These are phyloP conservation scores for Dioctria linearis DNA, from an alignment of 2,888 invertebrate genomes.

Conservation along the genomic window DNA sequence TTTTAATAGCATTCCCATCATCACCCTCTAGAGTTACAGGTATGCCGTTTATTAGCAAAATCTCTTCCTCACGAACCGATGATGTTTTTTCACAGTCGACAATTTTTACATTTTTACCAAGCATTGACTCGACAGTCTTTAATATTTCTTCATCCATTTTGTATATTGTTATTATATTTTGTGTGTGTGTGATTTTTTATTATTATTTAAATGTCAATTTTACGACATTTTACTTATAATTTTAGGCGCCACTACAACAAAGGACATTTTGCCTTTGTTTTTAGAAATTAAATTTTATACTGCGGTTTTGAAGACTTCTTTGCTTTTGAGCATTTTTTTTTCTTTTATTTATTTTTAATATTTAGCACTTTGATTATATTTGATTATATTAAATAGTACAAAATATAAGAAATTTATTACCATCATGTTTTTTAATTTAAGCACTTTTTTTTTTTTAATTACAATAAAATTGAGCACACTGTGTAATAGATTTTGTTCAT, in stretches of 20 bases:
- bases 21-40: conserved; percentile 79
- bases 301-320: too few species aligned
- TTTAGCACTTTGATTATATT: too few species aligned
- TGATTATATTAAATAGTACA: too few species aligned
- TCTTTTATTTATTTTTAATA: too few species aligned
- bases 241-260: background rate
- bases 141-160: conserved; percentile 82
- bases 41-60: conserved; percentile 80
- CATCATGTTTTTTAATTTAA: too few species aligned
- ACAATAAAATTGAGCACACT: too few species aligned
- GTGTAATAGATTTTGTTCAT: too few species aligned
- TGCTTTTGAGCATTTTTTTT: too few species aligned
- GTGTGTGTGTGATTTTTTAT: background rate
- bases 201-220: background rate
- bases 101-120: conserved; percentile 80
- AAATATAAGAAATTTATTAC: too few species aligned
- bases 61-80: conserved; percentile 80
- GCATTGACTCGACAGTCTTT: conserved; percentile 81
- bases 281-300: too few species aligned
- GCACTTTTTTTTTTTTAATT: too few species aligned
- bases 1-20: conserved; percentile 79
- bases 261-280: background rate
- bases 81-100: conserved; percentile 83
- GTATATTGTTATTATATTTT: background rate
- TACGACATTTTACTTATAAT: conserved; percentile 31